A percentile compares a stretch with the other conserved stretches of the same genome.
Conservation (phyloP, 2,113 vertebrate genomes). For the Phodopus roborovskii region DNA sequence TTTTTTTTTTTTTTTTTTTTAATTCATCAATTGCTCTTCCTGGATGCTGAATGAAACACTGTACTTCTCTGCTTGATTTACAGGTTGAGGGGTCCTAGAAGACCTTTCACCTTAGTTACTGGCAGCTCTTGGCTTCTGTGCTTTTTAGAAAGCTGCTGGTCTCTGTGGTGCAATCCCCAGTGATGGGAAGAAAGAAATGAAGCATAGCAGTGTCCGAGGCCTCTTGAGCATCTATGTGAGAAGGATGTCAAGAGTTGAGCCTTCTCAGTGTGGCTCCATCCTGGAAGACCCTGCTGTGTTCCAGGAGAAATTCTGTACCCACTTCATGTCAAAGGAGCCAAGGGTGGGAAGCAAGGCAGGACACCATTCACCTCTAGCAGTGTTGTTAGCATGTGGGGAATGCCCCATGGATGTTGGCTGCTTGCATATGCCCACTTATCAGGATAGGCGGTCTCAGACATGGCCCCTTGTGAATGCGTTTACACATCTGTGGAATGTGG, state of each 20-base stretch:
- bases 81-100: neutral
- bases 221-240: neutral
- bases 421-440: neutral
- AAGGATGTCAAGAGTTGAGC: neutral
- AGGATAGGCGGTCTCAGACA: neutral
- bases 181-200: neutral
- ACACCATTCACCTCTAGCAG: neutral
- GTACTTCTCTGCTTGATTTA: neutral
- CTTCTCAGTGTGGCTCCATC: neutral
- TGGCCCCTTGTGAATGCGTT: no score
- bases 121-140: neutral
- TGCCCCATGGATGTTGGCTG: rapidly evolving
- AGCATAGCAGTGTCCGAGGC: neutral
- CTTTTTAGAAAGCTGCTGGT: neutral
- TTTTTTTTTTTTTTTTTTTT: no score
- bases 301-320: neutral
- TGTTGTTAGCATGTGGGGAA: neutral
- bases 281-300: neutral
- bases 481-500: neutral
- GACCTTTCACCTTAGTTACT: neutral
- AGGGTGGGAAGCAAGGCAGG: neutral
- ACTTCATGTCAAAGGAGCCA: neutral
- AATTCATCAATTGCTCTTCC: neutral
- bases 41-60: neutral
- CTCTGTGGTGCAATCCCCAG: no score